Base-by-base conservation (phyloP, 2,888 invertebrate genomes). In the Cheiracanthium punctorium region DNA sequence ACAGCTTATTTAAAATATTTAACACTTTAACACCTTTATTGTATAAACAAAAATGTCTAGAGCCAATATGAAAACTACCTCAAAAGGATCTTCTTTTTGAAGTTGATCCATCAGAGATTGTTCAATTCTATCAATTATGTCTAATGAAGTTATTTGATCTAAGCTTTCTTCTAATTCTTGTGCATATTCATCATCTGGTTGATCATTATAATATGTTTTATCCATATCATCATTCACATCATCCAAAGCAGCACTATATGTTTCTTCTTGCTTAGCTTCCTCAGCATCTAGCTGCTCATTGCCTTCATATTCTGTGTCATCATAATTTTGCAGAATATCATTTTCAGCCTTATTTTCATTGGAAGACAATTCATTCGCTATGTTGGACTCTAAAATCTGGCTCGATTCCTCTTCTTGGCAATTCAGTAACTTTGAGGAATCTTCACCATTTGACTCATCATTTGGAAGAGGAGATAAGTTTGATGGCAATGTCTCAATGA, bases 381-480 rank as follows among this genome's bases (percentile, higher is more conserved):
- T 2, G n/a, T 2, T 48, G 2, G n/a, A 17, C 2, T 48, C n/a
- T 48, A 48, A 2, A n/a, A 17, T 7, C 7, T 48, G 30, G 28
- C 74, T 67, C 17, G 28, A 7, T 58, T 58, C 30, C 30, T 52
- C 74, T 17, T 75, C 81, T 48, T 64, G 20, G 33, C n/a, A 7
- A 32, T 37, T 65, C 12, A 79, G 48, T 17, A 37, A 41, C 33
- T 84, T 79, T 10, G 79, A 20, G 24, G 79, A 73, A 37, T 77
- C 79, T 79, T 79, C 80, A 75, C 75, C 75, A 85, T 77, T 80
- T 85, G 80, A 75, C 70, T 85, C 85, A 85, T 85, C 85, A 85
- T 76, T 85, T 70, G 85, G 85, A 64, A 85, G 80, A 17, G 85
- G 85, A 24, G 85, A 85, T 33, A 85, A 58, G 64, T 85, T 85